phyloP scores from a whole-genome alignment of 2,888 invertebrate genomes.

The Hermaeophaga mercurialis region DNA sequence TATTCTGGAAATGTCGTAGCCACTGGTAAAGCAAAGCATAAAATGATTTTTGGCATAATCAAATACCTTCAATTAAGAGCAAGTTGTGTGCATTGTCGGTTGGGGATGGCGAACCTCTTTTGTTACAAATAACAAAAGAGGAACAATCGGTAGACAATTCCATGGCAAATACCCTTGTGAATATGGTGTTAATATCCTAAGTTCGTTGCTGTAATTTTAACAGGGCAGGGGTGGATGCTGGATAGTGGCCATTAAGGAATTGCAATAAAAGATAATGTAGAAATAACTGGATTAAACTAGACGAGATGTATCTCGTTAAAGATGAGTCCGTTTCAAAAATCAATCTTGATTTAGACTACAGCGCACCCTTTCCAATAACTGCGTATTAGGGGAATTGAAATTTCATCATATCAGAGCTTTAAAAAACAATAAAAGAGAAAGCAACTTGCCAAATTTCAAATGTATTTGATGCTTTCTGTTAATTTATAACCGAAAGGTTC shows the following conservation, averaged over 20 bases:
- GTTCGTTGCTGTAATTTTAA: slow-evolving; percentile 22
- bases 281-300: slow-evolving; percentile 28
- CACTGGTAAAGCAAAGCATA: slow-evolving; percentile 14
- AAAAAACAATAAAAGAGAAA: too few relatives aligned
- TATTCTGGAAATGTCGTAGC: slow-evolving; percentile 14
- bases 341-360: slow-evolving; percentile 20
- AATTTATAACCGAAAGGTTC: too few relatives aligned
- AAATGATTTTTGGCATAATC: slow-evolving; percentile 14
- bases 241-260: slow-evolving; percentile 28
- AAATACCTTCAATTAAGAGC: slow-evolving; percentile 19
- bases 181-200: slow-evolving; percentile 32
- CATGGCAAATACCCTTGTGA: slow-evolving; percentile 30
- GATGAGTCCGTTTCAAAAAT: slow-evolving; percentile 7
- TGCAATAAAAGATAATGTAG: slow-evolving; percentile 30
- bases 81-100: slow-evolving; percentile 20
- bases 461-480: too few relatives aligned
- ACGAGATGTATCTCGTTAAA: slow-evolving; percentile 25
- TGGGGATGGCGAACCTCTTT: slow-evolving; percentile 24
- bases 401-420: too few relatives aligned
- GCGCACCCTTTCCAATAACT: too few relatives aligned
- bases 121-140: slow-evolving; percentile 30
- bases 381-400: too few relatives aligned
- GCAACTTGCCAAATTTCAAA: too few relatives aligned
- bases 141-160: slow-evolving; percentile 31
- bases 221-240: slow-evolving; percentile 7